Conservation (phyloP, 2,888 invertebrate genomes). For the Mimachlamys varia region DNA sequence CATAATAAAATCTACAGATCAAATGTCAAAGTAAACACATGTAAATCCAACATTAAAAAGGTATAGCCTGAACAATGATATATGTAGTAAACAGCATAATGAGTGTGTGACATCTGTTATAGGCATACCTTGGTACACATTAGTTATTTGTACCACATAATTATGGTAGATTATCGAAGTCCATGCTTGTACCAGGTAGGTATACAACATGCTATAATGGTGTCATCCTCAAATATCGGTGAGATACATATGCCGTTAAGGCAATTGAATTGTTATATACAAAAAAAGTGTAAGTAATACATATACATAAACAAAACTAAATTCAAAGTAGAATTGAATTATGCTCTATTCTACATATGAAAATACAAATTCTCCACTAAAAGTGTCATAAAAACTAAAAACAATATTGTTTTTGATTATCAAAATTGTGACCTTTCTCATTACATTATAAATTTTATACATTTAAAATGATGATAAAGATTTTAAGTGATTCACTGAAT, state of each 20-base stretch:
- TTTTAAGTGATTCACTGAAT: neutral
- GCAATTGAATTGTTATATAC: neutral
- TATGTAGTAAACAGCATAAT: neutral
- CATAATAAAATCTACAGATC: no score
- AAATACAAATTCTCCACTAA: no score
- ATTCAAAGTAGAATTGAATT: neutral
- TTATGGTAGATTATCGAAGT: no score
- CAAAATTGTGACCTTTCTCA: neutral
- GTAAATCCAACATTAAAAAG: no score
- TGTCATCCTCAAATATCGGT: no score
- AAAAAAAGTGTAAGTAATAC: no score
- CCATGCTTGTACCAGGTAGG: no score
- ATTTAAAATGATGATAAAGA: neutral
- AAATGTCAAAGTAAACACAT: no score
- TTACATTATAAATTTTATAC: neutral
- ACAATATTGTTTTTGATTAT: neutral
- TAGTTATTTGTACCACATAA: no score
- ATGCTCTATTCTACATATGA: neutral
- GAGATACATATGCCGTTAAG: neutral
- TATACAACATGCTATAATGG: no score
- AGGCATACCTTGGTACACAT: no score
- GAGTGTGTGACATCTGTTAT: neutral
- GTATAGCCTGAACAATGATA: neutral
- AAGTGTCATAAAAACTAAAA: no score
- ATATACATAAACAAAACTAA: neutral